These are phyloP conservation scores for Garrulus glandarius DNA, from an alignment of 2,797 vertebrate genomes.

Conservation along the genomic window DNA sequence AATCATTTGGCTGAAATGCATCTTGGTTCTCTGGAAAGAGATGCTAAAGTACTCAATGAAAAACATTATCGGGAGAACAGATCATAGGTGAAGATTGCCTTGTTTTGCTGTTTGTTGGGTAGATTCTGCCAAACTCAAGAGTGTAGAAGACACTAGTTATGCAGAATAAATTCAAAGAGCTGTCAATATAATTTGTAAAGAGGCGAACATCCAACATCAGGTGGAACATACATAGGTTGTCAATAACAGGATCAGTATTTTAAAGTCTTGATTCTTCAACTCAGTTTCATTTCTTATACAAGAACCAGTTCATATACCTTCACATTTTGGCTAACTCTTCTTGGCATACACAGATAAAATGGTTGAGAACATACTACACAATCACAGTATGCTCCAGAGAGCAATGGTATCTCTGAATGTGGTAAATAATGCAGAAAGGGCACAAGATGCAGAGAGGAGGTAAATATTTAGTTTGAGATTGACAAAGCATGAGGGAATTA, in stretches of 20 bases:
- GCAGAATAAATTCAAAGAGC: background rate
- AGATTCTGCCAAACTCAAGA: background rate
- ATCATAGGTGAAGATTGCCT: background rate
- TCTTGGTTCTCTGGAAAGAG: background rate
- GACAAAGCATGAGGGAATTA: conserved; percentile 13
- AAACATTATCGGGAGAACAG: conserved; percentile 6
- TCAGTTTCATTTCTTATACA: background rate
- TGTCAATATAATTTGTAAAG: background rate
- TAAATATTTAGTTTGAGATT: conserved; percentile 50
- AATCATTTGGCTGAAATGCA: background rate
- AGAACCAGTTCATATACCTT: background rate
- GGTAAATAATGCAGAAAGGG: conserved; percentile 41
- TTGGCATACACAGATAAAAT: background rate
- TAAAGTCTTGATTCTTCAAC: background rate
- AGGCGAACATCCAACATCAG: background rate
- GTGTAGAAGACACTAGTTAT: background rate
- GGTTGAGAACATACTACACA: background rate
- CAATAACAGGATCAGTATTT: background rate
- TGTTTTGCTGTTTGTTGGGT: background rate
- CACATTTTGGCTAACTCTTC: background rate
- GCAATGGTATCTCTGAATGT: background rate
- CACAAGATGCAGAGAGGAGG: background rate
- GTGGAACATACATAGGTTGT: background rate
- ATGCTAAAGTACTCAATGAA: conserved; percentile 28
- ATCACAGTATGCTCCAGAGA: background rate